These are phyloP conservation scores for Aramus guarauna DNA, from an alignment of 2,113 vertebrate genomes.

Conservation along the genomic window DNA sequence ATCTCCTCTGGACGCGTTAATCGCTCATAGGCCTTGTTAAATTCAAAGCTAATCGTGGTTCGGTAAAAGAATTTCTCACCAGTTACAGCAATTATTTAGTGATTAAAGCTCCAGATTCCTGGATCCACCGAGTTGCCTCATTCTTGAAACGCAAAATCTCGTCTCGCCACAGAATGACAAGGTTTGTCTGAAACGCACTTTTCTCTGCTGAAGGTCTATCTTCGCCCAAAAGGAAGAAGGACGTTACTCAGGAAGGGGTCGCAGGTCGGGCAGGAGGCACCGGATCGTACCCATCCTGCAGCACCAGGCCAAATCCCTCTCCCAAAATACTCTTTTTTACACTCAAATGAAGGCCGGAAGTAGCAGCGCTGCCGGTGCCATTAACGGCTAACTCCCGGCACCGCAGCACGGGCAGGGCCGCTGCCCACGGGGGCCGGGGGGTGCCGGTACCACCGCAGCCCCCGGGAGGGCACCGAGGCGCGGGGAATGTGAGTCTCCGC, in stretches of 20 bases:
- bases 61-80: too few relatives aligned
- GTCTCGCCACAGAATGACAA: accelerated
- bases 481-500: not conserved
- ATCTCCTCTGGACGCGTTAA: too few relatives aligned
- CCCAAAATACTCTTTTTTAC: not conserved
- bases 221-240: not conserved
- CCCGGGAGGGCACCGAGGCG: accelerated
- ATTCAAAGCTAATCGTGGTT: too few relatives aligned
- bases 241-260: accelerated
- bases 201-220: accelerated
- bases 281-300: not conserved
- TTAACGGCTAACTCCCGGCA: too few relatives aligned
- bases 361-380: accelerated
- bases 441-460: accelerated
- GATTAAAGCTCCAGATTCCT: not conserved
- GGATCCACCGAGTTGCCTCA: accelerated
- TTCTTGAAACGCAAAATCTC: not conserved
- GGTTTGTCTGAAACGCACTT: not conserved
- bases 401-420: not conserved
- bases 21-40: too few relatives aligned
- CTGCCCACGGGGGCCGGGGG: accelerated
- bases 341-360: not conserved
- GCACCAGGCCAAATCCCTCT: not conserved
- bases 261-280: too few relatives aligned
- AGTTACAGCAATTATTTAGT: not conserved